A percentile compares a stretch with the other conserved stretches of the same genome.
Conservation (phyloP, 2,888 invertebrate genomes). For the Dynastes hyllus region DNA sequence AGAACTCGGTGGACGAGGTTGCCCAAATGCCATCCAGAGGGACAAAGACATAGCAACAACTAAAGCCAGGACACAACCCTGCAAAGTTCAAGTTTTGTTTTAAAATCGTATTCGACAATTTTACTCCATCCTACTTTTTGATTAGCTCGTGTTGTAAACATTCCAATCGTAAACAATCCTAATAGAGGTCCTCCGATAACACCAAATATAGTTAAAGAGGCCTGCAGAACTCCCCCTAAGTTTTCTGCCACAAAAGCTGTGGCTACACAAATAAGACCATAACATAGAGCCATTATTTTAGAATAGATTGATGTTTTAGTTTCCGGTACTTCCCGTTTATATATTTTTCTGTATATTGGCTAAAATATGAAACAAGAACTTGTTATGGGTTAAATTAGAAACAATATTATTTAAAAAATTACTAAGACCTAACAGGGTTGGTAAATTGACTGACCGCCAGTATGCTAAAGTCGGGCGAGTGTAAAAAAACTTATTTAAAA, state of each 20-base stretch:
- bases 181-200: slow-evolving; percentile 91
- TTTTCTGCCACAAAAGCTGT: slow-evolving; percentile 88
- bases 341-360: slow-evolving; percentile 68
- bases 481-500: no score
- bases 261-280: slow-evolving; percentile 84
- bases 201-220: slow-evolving; percentile 89
- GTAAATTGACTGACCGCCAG: no score
- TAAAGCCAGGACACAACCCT: slow-evolving; percentile 83
- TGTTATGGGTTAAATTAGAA: slow-evolving; percentile 21
- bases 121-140: slow-evolving; percentile 74
- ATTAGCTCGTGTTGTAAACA: slow-evolving; percentile 84
- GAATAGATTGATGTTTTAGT: slow-evolving; percentile 73
- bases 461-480: no score
- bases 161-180: slow-evolving; percentile 89
- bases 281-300: slow-evolving; percentile 81
- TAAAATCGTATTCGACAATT: background rate
- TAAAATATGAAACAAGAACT: slow-evolving; percentile 56
- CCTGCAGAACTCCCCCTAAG: slow-evolving; percentile 91
- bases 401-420: background rate
- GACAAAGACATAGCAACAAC: slow-evolving; percentile 78
- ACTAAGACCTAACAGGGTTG: no score
- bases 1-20: slow-evolving; percentile 78
- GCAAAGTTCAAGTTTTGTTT: slow-evolving; percentile 58
- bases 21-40: slow-evolving; percentile 90
- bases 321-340: slow-evolving; percentile 68